A percentile compares a stretch with the other conserved stretches of the same genome.
These are phyloP conservation scores for Harlomillsia oculata DNA, from an alignment of 1,140 invertebrate species.

Conservation along the genomic window DNA sequence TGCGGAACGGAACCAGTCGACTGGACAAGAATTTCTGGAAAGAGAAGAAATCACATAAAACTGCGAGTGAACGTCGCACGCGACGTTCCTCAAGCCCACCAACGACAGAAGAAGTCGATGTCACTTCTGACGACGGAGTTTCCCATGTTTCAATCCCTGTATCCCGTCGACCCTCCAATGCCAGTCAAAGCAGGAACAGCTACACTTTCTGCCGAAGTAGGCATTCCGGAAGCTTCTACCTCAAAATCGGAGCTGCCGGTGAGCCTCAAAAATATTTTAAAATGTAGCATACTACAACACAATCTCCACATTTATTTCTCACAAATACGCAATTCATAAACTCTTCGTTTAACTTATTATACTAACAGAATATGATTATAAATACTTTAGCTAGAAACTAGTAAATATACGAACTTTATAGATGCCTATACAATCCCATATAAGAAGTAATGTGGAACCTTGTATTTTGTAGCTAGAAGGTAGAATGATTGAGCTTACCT, in stretches of 20 bases:
- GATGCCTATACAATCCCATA: too few relatives aligned
- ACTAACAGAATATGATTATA: background rate
- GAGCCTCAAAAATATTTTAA: constrained; percentile 33
- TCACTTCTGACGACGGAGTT: constrained; percentile 39
- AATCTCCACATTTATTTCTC: constrained; percentile 1
- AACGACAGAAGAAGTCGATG: constrained; percentile 22
- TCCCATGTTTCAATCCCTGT: constrained; percentile 39
- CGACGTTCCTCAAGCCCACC: constrained; percentile 15
- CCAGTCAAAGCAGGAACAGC: constrained; percentile 41
- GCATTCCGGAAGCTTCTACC: constrained; percentile 60
- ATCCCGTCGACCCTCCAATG: constrained; percentile 37
- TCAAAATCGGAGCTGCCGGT: constrained; percentile 63
- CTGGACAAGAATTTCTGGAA: constrained; percentile 23
- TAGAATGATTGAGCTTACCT: too few relatives aligned
- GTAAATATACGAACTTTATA: too few relatives aligned
- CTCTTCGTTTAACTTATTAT: background rate
- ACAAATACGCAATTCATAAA: background rate
- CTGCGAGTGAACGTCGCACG: constrained; percentile 8
- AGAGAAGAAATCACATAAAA: constrained; percentile 3
- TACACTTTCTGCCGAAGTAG: constrained; percentile 54
- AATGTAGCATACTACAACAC: background rate
- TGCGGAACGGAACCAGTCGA: constrained; percentile 31
- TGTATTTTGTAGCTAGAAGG: too few relatives aligned
- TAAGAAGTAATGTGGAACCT: too few relatives aligned
- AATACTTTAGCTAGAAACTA: too few relatives aligned